Evolutionary conservation across 1,140 invertebrate genomes (phyloP), one percentile per base, ranked within the genome.

Genomic region (Hypothenemus hampei): DNA sequence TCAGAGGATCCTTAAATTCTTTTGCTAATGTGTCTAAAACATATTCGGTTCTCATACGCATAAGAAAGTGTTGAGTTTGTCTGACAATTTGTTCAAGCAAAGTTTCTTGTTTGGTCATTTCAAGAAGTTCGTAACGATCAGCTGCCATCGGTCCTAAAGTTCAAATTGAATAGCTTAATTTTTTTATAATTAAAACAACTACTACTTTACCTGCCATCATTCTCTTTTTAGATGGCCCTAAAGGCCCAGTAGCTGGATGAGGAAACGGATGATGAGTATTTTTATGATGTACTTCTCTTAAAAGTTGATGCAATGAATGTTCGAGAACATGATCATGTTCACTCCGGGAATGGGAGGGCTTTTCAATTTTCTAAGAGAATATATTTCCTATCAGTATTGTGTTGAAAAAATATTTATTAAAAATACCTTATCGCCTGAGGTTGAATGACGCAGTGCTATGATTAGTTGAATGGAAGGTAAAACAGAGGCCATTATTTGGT

Each of bases 271-370:
- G 89, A 75, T 94, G 89, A 4, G 91, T 88, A 71, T 95, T 94
- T 67, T 87, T 84, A 68, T 92, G 86, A 75, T 97, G 94, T 6
- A 93, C 85, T 67, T 96, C 90, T 13, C 93, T 77, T 22, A 97
- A 72, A 35, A 97, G 72, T 73, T 97, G 94, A 75, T 98, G 93
- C 20, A 98, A 73, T 0, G 93, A 96, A 72, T 97, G 94, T 69
- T 98, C 94, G 43, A 98, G 70, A 5, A 97, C 93, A 69, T 96
- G 91, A 74, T 97, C 93, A 68, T 97, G 92, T 64, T 96, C 92
- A 4, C 84, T 80, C 69, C 84, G 84, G 23, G 73, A 73, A 3
- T 76, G 72, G 11, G 78, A 68, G 2, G 77, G 72, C 22, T 63
- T 64, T 26, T 69, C 43, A 26, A 69, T 56, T 55, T 80, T 80